Conservation (phyloP, 2,113 vertebrate genomes). For the Lota lota region DNA sequence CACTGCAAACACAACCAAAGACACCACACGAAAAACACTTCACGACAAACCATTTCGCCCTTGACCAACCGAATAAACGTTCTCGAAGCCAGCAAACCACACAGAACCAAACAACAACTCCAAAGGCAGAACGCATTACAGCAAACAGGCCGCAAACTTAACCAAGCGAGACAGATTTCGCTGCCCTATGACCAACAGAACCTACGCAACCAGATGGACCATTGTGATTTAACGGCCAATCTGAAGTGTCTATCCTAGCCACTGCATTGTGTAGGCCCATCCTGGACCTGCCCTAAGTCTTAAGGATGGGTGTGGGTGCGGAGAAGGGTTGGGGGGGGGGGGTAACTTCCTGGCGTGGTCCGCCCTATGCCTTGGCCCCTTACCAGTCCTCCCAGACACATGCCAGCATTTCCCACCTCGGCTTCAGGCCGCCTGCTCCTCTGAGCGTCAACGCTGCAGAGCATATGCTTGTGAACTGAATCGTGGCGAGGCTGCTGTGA, state of each 20-base stretch:
- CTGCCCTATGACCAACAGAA: conserved; percentile 7
- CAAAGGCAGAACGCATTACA: conserved; percentile 8
- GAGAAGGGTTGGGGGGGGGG: too few species aligned
- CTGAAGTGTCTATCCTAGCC: too few species aligned
- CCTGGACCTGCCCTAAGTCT: too few species aligned
- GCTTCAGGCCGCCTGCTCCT: conserved; percentile 45
- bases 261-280: too few species aligned
- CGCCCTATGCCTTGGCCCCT: conserved; percentile 26
- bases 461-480: conserved; percentile 24
- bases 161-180: conserved; percentile 9
- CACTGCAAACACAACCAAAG: conserved; percentile 4
- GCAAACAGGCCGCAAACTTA: conserved; percentile 19
- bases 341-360: conserved; percentile 40
- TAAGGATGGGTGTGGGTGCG: too few species aligned
- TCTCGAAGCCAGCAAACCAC: conserved; percentile 22
- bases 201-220: conserved; percentile 35
- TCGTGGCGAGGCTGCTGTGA: conserved; percentile 24
- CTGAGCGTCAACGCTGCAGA: conserved; percentile 29
- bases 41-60: not conserved
- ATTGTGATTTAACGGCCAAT: not conserved
- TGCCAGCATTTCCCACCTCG: conserved; percentile 41
- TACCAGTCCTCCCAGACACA: conserved; percentile 9
- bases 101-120: conserved; percentile 5
- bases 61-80: not conserved
- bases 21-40: not conserved